phyloP scores from a whole-genome alignment of 2,888 invertebrate species.

The Erebia epiphron region DNA sequence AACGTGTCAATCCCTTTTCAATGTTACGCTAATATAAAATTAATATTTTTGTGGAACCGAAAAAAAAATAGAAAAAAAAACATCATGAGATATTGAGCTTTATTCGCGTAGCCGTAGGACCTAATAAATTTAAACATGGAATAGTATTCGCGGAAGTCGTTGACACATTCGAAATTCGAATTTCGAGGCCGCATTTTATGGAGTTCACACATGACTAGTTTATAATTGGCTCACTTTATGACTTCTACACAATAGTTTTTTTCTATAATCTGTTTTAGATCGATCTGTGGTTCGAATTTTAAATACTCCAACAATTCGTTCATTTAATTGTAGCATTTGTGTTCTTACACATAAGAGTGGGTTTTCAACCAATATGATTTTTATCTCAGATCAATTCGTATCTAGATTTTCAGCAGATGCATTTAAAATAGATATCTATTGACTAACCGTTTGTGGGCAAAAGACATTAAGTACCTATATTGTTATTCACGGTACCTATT shows the following conservation, averaged over 20 bases:
- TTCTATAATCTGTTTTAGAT: constrained; percentile 55
- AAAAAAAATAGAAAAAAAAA: constrained; percentile 44
- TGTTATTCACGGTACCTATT: constrained; percentile 10
- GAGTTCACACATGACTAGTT: constrained; percentile 60
- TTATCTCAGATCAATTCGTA: constrained; percentile 24
- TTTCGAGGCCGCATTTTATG: constrained; percentile 55
- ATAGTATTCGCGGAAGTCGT: constrained; percentile 55
- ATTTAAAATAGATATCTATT: constrained; percentile 40
- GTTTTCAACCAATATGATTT: constrained; percentile 16
- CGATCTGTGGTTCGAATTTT: constrained; percentile 49
- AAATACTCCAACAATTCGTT: not conserved
- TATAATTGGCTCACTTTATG: constrained; percentile 61
- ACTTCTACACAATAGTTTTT: constrained; percentile 44
- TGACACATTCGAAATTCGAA: constrained; percentile 38
- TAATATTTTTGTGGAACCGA: constrained; percentile 64
- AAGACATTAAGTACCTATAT: constrained; percentile 4
- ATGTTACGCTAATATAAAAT: constrained; percentile 74
- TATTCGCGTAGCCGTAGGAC: constrained; percentile 40
- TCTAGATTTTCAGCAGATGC: constrained; percentile 45
- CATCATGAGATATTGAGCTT: constrained; percentile 50
- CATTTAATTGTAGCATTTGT: constrained; percentile 30
- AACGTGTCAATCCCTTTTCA: constrained; percentile 78
- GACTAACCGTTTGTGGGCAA: constrained; percentile 58
- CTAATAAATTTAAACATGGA: constrained; percentile 21
- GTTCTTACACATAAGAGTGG: not conserved